Evolutionary conservation across 2,113 vertebrate species (phyloP).

Genomic region (Lipophrys pholis): DNA sequence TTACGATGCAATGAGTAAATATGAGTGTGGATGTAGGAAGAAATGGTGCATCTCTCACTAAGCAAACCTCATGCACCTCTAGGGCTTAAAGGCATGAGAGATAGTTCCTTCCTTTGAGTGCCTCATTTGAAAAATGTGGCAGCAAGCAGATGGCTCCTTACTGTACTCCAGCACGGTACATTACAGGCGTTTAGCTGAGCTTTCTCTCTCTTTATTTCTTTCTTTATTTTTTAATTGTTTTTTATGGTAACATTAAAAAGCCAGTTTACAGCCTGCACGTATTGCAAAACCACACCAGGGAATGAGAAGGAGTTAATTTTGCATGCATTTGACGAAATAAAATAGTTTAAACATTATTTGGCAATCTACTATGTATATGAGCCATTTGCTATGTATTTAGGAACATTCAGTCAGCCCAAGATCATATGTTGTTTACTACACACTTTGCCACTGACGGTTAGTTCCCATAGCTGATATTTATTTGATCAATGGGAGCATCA

Average conservation of each 20-base stretch:
- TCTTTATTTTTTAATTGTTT: too few species aligned
- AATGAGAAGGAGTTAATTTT: too few species aligned
- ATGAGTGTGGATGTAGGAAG: constrained; percentile 33
- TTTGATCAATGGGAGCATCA: too few species aligned
- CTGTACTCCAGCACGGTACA: constrained; percentile 3
- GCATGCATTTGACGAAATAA: too few species aligned
- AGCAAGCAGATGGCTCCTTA: constrained; percentile 24
- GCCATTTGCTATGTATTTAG: too few species aligned
- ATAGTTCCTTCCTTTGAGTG: background rate
- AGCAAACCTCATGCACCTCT: constrained; percentile 7
- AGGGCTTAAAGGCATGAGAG: too few species aligned
- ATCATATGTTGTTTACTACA: too few species aligned
- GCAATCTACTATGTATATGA: too few species aligned
- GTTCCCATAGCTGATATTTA: too few species aligned
- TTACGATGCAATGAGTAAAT: background rate
- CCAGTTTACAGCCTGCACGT: background rate
- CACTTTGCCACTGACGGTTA: too few species aligned
- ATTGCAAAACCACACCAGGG: background rate
- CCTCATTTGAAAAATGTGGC: constrained; percentile 22
- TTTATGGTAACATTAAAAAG: background rate
- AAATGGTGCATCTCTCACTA: background rate
- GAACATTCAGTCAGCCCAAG: too few species aligned
- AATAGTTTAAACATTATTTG: too few species aligned
- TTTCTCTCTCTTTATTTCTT: background rate
- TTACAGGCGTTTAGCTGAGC: constrained; percentile 16